phyloP scores from a whole-genome alignment of 2,113 vertebrate species.

The Empidonax traillii region DNA sequence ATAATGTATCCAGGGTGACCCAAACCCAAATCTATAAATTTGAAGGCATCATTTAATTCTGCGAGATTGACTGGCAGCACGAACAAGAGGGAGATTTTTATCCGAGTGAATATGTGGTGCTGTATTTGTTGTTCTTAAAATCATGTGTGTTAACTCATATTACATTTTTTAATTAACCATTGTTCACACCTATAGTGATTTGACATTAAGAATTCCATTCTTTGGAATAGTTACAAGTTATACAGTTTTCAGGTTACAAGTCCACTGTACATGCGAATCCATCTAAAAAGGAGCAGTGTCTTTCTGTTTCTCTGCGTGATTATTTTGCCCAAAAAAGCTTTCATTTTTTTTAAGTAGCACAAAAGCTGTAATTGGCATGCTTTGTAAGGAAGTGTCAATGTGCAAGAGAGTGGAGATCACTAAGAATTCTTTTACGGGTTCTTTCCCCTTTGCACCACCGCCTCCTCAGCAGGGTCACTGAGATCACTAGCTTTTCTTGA shows the following conservation, averaged over 20 bases:
- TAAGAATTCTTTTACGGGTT: constrained; percentile 98
- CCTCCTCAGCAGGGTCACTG: constrained; percentile 96
- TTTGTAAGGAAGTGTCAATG: constrained; percentile 98
- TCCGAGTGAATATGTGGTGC: background rate
- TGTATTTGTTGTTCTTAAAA: constrained; percentile 35
- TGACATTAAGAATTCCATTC: constrained; percentile 70
- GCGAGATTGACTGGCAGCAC: background rate
- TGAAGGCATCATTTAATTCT: constrained; percentile 31
- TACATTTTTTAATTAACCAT: constrained; percentile 59
- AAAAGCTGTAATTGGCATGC: constrained; percentile 98
- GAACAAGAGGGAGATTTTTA: background rate
- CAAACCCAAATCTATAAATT: constrained; percentile 40
- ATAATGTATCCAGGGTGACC: constrained; percentile 44
- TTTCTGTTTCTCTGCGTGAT: constrained; percentile 83
- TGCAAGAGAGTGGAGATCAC: constrained; percentile 95
- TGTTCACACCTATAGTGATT: constrained; percentile 67
- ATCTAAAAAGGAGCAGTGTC: constrained; percentile 81
- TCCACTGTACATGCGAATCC: constrained; percentile 71
- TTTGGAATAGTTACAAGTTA: constrained; percentile 66
- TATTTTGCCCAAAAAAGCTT: constrained; percentile 90
- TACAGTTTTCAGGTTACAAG: constrained; percentile 83
- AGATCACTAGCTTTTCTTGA: constrained; percentile 99
- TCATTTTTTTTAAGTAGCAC: constrained; percentile 96
- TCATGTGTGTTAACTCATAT: constrained; percentile 6
- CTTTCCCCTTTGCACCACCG: constrained; percentile 84